Evolutionary conservation across 2,113 vertebrate species (phyloP).

Genomic region (Centropus unirufus): DNA sequence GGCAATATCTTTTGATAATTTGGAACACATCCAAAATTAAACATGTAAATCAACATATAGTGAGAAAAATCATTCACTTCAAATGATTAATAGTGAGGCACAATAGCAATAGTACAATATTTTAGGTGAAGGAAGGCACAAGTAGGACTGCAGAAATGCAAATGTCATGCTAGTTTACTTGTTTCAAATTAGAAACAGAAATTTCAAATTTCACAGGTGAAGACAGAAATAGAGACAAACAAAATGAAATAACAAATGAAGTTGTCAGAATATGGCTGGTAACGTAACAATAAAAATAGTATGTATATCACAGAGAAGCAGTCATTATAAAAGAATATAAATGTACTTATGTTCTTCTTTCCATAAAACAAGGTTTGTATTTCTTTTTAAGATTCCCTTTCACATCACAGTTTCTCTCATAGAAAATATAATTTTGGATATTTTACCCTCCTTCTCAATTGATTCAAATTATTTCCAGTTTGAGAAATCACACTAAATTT

Average conservation of each 20-base stretch:
- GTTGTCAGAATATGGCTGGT: not conserved
- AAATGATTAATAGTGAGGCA: not conserved
- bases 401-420: not conserved
- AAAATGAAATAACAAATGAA: not conserved
- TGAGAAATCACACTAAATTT: not conserved
- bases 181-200: not conserved
- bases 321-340: not conserved
- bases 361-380: rapidly evolving
- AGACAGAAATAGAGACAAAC: not conserved
- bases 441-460: not conserved
- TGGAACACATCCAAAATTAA: not conserved
- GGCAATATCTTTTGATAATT: not conserved
- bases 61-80: not conserved
- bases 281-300: not conserved
- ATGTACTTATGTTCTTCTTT: too few species aligned
- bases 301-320: not conserved
- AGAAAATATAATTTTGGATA: not conserved
- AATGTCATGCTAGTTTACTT: not conserved
- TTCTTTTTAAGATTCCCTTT: not conserved
- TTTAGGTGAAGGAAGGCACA: not conserved
- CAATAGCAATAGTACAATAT: not conserved
- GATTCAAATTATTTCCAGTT: not conserved
- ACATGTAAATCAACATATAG: not conserved
- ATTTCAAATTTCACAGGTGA: not conserved
- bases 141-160: not conserved